Conservation (phyloP, 2,113 vertebrate genomes). For the Hiodon tergisus region DNA sequence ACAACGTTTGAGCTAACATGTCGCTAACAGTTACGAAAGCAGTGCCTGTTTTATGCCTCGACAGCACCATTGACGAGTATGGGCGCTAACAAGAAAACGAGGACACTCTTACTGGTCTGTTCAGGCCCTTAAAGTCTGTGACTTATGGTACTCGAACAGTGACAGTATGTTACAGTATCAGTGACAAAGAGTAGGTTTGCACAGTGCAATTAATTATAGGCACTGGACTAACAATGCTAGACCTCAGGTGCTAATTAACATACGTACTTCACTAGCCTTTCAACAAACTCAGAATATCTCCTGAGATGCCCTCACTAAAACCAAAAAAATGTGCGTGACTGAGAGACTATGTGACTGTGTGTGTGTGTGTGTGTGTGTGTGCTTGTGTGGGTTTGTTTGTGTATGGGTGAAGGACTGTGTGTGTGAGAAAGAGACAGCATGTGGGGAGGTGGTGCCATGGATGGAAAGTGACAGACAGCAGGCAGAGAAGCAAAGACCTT, state of each 20-base stretch:
- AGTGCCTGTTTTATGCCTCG: slow-evolving; percentile 56
- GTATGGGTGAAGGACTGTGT: not conserved
- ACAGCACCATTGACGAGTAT: not conserved
- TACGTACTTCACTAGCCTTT: slow-evolving; percentile 61
- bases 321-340: not conserved
- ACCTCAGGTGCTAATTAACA: slow-evolving; percentile 64
- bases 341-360: too few species aligned
- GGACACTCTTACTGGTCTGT: not conserved
- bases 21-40: slow-evolving; percentile 45
- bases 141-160: slow-evolving; percentile 33
- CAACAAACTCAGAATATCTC: slow-evolving; percentile 49
- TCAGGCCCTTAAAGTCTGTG: not conserved
- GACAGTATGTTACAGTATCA: slow-evolving; percentile 53
- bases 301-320: not conserved
- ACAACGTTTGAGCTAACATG: slow-evolving; percentile 58
- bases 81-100: not conserved
- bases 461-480: slow-evolving; percentile 36
- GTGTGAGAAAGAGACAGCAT: slow-evolving; percentile 22
- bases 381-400: too few species aligned
- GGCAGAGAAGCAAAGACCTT: slow-evolving; percentile 52
- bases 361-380: not conserved
- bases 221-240: slow-evolving; percentile 66
- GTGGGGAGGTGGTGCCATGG: slow-evolving; percentile 43
- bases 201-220: slow-evolving; percentile 59
- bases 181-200: slow-evolving; percentile 55